Evolutionary conservation across 2,113 vertebrate genomes (phyloP).

Genomic region (Axis porcinus): DNA sequence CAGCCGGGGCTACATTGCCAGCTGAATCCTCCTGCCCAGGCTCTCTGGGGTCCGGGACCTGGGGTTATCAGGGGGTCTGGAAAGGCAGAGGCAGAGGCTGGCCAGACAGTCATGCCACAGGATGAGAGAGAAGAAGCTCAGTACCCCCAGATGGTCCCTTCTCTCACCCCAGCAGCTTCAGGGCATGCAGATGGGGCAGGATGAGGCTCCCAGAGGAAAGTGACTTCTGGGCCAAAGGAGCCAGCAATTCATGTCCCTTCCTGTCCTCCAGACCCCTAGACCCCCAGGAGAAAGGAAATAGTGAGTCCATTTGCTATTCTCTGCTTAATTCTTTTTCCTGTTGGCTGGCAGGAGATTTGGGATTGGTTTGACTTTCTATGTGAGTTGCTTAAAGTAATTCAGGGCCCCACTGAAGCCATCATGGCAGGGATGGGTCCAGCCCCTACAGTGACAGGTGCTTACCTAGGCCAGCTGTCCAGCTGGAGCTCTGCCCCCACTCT

Average conservation of each 20-base stretch:
- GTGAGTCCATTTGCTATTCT: background rate
- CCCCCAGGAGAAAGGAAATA: background rate
- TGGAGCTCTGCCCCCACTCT: background rate
- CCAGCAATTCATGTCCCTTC: background rate
- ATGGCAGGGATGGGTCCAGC: background rate
- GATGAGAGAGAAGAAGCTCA: background rate
- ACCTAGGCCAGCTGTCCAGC: background rate
- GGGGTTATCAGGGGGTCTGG: background rate
- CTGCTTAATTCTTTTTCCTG: background rate
- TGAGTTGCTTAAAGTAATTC: background rate
- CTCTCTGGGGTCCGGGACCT: background rate
- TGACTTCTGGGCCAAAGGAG: background rate
- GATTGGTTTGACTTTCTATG: background rate
- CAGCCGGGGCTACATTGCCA: accelerated
- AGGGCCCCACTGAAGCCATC: background rate
- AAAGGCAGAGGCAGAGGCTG: background rate
- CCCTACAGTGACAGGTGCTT: background rate
- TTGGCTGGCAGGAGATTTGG: background rate
- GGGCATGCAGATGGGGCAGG: accelerated
- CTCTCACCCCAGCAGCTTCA: background rate
- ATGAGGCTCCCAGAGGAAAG: background rate
- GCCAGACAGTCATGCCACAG: too few species aligned
- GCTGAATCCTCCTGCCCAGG: background rate
- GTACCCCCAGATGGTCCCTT: background rate
- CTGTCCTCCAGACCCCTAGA: background rate